Conservation (phyloP, 2,113 vertebrate genomes). For the Phaethon lepturus region DNA sequence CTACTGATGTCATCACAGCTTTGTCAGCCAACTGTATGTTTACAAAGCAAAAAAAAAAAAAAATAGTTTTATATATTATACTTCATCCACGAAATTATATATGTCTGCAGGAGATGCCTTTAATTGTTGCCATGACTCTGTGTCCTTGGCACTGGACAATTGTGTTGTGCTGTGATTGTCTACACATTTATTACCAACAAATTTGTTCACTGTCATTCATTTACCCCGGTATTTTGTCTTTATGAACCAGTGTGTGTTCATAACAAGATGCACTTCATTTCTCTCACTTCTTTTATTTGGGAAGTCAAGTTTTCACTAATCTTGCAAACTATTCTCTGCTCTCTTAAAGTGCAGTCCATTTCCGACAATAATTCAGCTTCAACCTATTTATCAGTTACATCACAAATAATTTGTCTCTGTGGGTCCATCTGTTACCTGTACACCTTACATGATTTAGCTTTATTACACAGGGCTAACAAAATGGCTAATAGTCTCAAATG, state of each 20-base stretch:
- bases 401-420: constrained; percentile 53
- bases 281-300: constrained; percentile 25
- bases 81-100: neutral
- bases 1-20: neutral
- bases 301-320: constrained; percentile 14
- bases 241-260: neutral
- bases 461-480: constrained; percentile 18
- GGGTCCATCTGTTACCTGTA: constrained; percentile 10
- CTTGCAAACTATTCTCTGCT: neutral
- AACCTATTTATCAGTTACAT: constrained; percentile 1
- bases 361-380: constrained; percentile 23
- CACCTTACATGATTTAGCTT: constrained; percentile 33
- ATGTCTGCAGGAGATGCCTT: neutral
- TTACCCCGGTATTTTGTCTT: neutral
- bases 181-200: constrained; percentile 11
- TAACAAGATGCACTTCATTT: constrained; percentile 17
- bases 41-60: neutral
- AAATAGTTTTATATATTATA: neutral
- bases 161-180: neutral
- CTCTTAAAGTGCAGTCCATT: neutral
- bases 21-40: neutral
- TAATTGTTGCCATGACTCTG: neutral
- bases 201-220: neutral
- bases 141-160: neutral
- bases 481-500: constrained; percentile 27